A percentile compares a stretch with the other conserved stretches of the same genome.
Evolutionary conservation across 2,113 vertebrate species (phyloP).

Genomic region (Gasterosteus nipponicus): DNA sequence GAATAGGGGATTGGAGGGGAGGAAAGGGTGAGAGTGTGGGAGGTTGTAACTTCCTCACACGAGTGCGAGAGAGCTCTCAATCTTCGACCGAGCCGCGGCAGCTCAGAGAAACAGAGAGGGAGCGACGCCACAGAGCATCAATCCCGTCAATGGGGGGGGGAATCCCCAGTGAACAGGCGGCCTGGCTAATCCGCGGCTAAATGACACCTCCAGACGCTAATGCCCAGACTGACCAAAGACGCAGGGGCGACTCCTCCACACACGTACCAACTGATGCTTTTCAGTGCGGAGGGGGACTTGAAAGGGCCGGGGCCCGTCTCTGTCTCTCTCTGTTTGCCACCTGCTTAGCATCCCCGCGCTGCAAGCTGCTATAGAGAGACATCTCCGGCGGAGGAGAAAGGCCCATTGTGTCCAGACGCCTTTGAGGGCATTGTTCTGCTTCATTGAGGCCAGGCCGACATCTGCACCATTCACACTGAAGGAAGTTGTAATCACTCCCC

Average conservation of each 20-base stretch:
- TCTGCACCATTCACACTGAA: constrained; percentile 82
- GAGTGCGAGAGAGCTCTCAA: constrained; percentile 65
- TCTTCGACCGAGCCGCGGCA: constrained; percentile 55
- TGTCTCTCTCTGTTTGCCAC: constrained; percentile 73
- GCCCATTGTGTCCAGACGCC: constrained; percentile 79
- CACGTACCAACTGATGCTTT: constrained; percentile 70
- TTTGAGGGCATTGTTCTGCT: constrained; percentile 81
- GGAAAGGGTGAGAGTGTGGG: background rate
- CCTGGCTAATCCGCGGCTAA: constrained; percentile 80
- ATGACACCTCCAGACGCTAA: constrained; percentile 80
- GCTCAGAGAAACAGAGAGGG: constrained; percentile 69
- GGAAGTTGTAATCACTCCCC: constrained; percentile 83
- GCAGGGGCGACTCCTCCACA: constrained; percentile 65
- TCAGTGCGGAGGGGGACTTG: constrained; percentile 66
- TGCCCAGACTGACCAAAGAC: constrained; percentile 78
- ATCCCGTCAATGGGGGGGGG: constrained; percentile 69
- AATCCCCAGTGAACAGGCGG: constrained; percentile 77
- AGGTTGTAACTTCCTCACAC: constrained; percentile 53
- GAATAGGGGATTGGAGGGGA: background rate
- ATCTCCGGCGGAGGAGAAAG: constrained; percentile 78
- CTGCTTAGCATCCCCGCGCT: constrained; percentile 80
- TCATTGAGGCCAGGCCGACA: constrained; percentile 78
- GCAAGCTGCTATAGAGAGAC: constrained; percentile 81
- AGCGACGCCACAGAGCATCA: constrained; percentile 66
- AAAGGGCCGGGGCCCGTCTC: constrained; percentile 71